Percentiles rank a stretch among this genome's conserved stretches.
Evolutionary conservation across 2,888 invertebrate species (phyloP).

Genomic region (Stenichneumon culpator): DNA sequence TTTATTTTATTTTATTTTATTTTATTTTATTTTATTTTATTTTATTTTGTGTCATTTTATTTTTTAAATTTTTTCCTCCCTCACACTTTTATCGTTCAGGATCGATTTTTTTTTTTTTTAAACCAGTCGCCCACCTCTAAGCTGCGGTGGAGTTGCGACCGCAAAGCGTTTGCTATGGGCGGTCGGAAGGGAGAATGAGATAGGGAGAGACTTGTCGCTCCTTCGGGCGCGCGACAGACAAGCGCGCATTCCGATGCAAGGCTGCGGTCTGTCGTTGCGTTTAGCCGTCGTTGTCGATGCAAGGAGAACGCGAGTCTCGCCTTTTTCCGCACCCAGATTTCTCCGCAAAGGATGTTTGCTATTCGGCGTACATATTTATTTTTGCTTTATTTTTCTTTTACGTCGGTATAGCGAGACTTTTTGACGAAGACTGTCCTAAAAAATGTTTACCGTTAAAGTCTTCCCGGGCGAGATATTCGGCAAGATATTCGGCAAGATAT

Average conservation of each 20-base stretch:
- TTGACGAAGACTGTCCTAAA: no score
- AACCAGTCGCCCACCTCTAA: constrained; percentile 23
- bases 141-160: neutral
- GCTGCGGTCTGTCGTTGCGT: constrained; percentile 43
- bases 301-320: constrained; percentile 59
- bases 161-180: neutral
- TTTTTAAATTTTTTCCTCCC: neutral
- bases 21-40: neutral
- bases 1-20: neutral
- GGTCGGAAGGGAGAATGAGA: neutral
- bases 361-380: neutral
- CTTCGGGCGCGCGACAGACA: constrained; percentile 17
- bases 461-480: no score
- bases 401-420: no score
- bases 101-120: neutral
- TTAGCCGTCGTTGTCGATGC: constrained; percentile 35
- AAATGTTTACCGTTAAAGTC: no score
- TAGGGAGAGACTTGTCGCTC: constrained; percentile 7
- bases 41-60: no score
- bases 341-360: constrained; percentile 9
- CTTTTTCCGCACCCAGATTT: constrained; percentile 37
- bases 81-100: constrained; percentile 22
- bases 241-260: constrained; percentile 74
- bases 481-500: no score
- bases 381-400: neutral